Evolutionary conservation across 2,797 vertebrate species (phyloP), one percentile per base, ranked within the genome.

Genomic region (Discoglossus pictus): DNA sequence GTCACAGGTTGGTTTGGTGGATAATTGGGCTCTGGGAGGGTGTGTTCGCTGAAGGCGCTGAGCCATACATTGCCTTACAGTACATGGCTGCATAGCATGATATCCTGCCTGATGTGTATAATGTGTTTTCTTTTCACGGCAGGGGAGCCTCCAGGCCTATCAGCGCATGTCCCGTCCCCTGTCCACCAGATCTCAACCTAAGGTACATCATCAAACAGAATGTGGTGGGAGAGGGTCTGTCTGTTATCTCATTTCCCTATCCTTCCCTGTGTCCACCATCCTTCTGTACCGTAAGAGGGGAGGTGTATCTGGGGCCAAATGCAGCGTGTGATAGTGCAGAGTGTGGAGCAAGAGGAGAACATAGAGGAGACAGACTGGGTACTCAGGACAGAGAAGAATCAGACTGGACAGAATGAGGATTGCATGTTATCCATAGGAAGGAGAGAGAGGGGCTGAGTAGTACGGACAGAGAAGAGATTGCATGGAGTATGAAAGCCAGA

Each of bases 131-230:
- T 76, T 74, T 67, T 61, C 68, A 0, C 54, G 68, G 62, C 34
- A 78, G 75, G 58, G 68, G 67, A 65, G 66, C 55, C 50, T 65
- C 61, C 61, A 70, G 53, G 55, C 68, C 70, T 73, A 74, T 31
- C 52, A 69, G n/a, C 46, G 68, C 17, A 18, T 50, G 31, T 61
- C 2, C 72, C 76, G 42, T 74, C 46, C 73, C 52, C 72, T 74
- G 71, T 61, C 36, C 76, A 50, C 74, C 61, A 73, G 53, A 70
- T 65, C 71, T 78, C 75, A 76, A 75, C 71, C 76, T 78, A 72
- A 80, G 75, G 56, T 67, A 62, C 68, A 65, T 34, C 36, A 74
- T 73, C 68, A 66, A 34, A 73, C 25, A n/a, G 39, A 74, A 64
- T 71, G 27, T 78, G 65, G 27, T 78, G 65, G 68, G 72, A 17